Evolutionary conservation across 2,888 invertebrate genomes (phyloP).

Genomic region (Noctua pronuba): DNA sequence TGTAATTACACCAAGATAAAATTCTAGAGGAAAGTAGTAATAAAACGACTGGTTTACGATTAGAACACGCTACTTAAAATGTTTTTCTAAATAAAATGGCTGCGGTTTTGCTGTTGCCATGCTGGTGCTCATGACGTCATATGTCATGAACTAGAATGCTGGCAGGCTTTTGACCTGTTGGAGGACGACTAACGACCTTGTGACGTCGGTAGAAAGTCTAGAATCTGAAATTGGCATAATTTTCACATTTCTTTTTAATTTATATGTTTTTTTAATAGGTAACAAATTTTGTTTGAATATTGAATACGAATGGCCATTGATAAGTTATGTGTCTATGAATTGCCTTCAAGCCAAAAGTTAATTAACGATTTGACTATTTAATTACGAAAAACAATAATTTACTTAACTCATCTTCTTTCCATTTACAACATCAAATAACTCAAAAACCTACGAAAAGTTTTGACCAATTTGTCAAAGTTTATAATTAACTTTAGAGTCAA

Average conservation of each 20-base stretch:
- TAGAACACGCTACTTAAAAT: slow-evolving; percentile 49
- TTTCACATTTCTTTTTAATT: slow-evolving; percentile 31
- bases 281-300: slow-evolving; percentile 23
- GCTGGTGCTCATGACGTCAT: slow-evolving; percentile 48
- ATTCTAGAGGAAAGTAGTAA: slow-evolving; percentile 62
- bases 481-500: slow-evolving; percentile 58
- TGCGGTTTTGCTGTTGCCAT: slow-evolving; percentile 44
- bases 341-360: slow-evolving; percentile 35
- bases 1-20: slow-evolving; percentile 57
- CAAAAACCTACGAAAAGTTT: slow-evolving; percentile 52
- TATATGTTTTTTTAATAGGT: neutral
- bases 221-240: slow-evolving; percentile 41
- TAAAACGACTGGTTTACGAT: slow-evolving; percentile 59
- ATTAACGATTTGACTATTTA: slow-evolving; percentile 52
- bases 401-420: slow-evolving; percentile 35
- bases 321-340: neutral
- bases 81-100: slow-evolving; percentile 47
- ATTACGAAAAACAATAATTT: slow-evolving; percentile 54
- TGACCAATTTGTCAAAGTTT: slow-evolving; percentile 66
- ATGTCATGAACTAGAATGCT: slow-evolving; percentile 43
- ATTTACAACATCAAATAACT: slow-evolving; percentile 35
- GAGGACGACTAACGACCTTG: slow-evolving; percentile 66
- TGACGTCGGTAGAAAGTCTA: slow-evolving; percentile 64
- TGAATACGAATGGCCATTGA: slow-evolving; percentile 21
- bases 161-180: slow-evolving; percentile 55